Evolutionary conservation across 2,113 vertebrate genomes (phyloP), one percentile per base, ranked within the genome.

Genomic region (Eleginops maclovinus): DNA sequence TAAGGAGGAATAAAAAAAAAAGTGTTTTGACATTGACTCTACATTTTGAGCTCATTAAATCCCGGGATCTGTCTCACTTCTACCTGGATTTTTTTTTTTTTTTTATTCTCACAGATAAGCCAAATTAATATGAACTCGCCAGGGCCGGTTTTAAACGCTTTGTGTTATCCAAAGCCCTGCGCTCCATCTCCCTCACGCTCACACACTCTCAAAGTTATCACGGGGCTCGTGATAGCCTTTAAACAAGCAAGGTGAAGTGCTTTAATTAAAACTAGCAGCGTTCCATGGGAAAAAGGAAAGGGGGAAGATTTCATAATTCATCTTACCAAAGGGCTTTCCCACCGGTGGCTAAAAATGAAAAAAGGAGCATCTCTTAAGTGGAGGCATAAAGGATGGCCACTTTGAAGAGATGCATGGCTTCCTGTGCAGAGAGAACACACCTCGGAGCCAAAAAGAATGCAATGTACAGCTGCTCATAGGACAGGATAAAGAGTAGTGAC

Each of bases 101-200:
- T 85, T 84, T 82, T 60, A 87, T 86, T 92, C 87, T 59, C 61
- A 60, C 81, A 93, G 94, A 95, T 95, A 95, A 95, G 93, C 92
- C 92, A 95, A 95, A 95, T 95, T 94, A 95, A 94, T 94, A 94
- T 93, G 91, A 94, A 93, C 93, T 91, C 91, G 88, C 92, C 77
- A 82, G 93, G 93, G 92, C 94, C 83, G 79, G 79, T 91, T 94
- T 86, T 92, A 93, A 95, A 94, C 83, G 91, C 91, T 92, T 91
- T 89, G 90, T 94, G 93, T 93, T 93, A 95, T 95, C 92, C 93
- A 92, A 92, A 94, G 94, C 93, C 92, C 89, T 77, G 82, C 84
- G 88, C 92, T 93, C 92, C 89, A 88, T 90, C 89, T 90, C 83
- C 80, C 81, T 87, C 87, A 79, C 69, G 55, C 72, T 81, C 84